Evolutionary conservation across 2,113 vertebrate species (phyloP).

Genomic region (Martes martes): DNA sequence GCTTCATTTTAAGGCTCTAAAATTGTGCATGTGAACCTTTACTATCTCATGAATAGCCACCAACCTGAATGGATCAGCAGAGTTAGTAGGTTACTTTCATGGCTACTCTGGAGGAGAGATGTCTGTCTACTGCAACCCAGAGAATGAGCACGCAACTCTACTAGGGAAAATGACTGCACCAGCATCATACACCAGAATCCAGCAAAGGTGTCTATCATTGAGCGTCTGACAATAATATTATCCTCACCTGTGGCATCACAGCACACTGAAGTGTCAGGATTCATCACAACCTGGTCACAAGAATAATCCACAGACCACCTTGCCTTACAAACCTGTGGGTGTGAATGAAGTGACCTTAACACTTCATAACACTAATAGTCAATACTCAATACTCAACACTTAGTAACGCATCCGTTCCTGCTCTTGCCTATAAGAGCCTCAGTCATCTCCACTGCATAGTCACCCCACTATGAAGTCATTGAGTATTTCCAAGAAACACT

Average conservation of each 20-base stretch:
- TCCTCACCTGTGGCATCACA: neutral
- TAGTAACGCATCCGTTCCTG: neutral
- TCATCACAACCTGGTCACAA: neutral
- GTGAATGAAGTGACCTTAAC: neutral
- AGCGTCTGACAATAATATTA: neutral
- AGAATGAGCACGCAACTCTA: neutral
- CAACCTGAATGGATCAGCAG: neutral
- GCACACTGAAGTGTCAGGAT: neutral
- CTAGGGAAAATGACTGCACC: neutral
- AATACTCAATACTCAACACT: neutral
- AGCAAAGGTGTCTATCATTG: neutral
- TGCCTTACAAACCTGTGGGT: neutral
- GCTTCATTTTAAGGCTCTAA: neutral
- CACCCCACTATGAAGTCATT: neutral
- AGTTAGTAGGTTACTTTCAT: neutral
- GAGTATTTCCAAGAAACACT: neutral
- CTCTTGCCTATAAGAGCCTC: neutral
- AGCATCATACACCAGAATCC: neutral
- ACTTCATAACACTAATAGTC: neutral
- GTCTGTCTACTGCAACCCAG: neutral
- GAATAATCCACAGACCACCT: neutral
- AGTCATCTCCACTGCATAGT: neutral
- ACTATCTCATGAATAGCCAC: neutral
- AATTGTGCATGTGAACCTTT: neutral
- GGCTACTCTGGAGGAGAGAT: neutral